These are phyloP conservation scores for Gymnobelideus leadbeateri DNA, from an alignment of 2,113 vertebrate species.

Conservation along the genomic window DNA sequence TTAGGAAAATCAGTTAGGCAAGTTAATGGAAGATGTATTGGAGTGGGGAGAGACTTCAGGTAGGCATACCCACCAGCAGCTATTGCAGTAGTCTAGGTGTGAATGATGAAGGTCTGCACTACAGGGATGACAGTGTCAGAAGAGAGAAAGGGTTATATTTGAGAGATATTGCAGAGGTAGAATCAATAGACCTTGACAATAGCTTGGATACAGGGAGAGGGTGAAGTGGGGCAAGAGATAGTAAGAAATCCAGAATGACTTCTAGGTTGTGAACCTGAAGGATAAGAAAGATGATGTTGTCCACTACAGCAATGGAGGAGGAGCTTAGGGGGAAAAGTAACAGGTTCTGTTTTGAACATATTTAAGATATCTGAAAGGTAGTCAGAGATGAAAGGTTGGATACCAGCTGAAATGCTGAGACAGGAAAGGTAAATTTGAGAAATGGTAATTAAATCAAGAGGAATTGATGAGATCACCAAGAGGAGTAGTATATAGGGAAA, in stretches of 20 bases:
- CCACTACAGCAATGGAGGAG: background rate
- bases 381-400: background rate
- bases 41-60: background rate
- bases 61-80: background rate
- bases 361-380: background rate
- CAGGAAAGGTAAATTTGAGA: background rate
- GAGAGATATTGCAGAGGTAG: background rate
- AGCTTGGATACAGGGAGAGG: background rate
- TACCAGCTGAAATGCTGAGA: background rate
- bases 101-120: background rate
- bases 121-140: background rate
- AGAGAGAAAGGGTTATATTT: background rate
- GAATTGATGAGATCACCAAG: background rate
- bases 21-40: background rate
- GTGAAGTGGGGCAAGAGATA: background rate
- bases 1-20: background rate
- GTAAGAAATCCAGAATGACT: background rate
- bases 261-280: too few species aligned
- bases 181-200: background rate
- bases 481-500: background rate
- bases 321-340: background rate
- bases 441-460: background rate
- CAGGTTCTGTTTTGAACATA: background rate
- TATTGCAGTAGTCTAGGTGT: background rate
- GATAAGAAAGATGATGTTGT: background rate